phyloP scores from a whole-genome alignment of 2,797 vertebrate genomes.

The Decapterus maruadsi region DNA sequence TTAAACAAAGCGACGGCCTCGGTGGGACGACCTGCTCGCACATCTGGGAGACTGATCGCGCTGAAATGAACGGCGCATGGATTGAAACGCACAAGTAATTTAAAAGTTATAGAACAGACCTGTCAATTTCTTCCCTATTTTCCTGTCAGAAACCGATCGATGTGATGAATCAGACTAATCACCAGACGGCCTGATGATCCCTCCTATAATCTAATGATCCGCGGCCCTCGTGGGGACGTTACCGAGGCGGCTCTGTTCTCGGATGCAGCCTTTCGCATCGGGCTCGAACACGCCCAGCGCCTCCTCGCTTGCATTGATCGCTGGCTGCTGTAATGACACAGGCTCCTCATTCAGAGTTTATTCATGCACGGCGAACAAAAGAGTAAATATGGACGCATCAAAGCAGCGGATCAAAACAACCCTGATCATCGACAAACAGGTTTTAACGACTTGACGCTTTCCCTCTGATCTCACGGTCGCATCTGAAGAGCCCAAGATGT shows the following conservation, averaged over 20 bases:
- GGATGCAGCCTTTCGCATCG: not conserved
- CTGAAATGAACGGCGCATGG: not conserved
- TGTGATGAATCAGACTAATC: not conserved
- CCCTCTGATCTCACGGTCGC: not conserved
- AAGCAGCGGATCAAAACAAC: not conserved
- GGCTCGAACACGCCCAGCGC: not conserved
- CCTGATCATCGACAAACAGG: not conserved
- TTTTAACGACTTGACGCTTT: not conserved
- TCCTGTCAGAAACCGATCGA: not conserved
- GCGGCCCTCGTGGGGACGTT: not conserved
- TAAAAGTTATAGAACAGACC: not conserved
- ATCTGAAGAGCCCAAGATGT: no score
- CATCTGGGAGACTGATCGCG: not conserved
- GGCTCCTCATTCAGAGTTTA: slow-evolving; percentile 5
- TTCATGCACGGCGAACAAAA: slow-evolving; percentile 8
- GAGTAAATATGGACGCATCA: not conserved
- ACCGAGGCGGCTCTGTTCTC: not conserved
- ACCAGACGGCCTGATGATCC: not conserved
- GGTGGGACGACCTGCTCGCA: not conserved
- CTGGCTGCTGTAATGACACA: not conserved
- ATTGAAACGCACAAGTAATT: not conserved
- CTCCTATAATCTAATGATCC: slow-evolving; percentile 8
- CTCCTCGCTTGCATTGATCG: slow-evolving; percentile 5
- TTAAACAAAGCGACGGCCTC: not conserved
- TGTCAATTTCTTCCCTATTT: not conserved